A percentile compares a stretch with the other conserved stretches of the same genome.
Conservation (phyloP, 1,140 invertebrate genomes). For the Tribolium madens region DNA sequence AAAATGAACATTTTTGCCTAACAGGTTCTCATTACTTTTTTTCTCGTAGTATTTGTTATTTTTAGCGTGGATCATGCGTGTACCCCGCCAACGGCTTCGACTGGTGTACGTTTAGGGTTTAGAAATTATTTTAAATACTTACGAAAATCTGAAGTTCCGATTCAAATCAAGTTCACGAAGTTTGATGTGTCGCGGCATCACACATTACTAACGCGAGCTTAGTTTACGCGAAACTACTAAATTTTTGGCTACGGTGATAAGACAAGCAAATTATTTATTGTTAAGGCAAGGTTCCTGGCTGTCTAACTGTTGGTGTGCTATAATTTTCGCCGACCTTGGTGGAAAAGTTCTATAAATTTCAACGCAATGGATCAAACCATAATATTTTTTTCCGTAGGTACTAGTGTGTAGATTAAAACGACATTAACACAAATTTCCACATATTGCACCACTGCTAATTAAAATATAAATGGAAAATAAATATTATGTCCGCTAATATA, state of each 20-base stretch:
- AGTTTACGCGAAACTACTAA: background rate
- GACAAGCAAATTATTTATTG: conserved; percentile 6
- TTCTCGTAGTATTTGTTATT: background rate
- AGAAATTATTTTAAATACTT: background rate
- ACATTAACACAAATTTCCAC: background rate
- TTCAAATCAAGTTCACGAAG: background rate
- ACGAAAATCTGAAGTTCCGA: background rate
- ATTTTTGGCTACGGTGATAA: conserved; percentile 6
- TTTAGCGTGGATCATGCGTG: conserved; percentile 5
- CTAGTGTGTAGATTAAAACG: too few species aligned
- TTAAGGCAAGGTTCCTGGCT: background rate
- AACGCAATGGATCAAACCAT: too few species aligned
- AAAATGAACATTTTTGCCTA: conserved; percentile 4
- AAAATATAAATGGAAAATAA: background rate
- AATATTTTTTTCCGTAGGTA: too few species aligned
- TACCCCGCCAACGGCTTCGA: background rate
- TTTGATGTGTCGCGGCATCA: conserved; percentile 6
- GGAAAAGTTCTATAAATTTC: background rate
- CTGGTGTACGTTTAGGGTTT: background rate
- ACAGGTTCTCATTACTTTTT: too few species aligned
- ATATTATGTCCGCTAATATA: background rate
- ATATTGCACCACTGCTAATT: background rate
- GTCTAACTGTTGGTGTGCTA: background rate
- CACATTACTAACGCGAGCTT: background rate
- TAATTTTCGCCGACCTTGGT: background rate